These are phyloP conservation scores for Standfussiana lucernea DNA, from an alignment of 2,888 invertebrate genomes.

Conservation along the genomic window DNA sequence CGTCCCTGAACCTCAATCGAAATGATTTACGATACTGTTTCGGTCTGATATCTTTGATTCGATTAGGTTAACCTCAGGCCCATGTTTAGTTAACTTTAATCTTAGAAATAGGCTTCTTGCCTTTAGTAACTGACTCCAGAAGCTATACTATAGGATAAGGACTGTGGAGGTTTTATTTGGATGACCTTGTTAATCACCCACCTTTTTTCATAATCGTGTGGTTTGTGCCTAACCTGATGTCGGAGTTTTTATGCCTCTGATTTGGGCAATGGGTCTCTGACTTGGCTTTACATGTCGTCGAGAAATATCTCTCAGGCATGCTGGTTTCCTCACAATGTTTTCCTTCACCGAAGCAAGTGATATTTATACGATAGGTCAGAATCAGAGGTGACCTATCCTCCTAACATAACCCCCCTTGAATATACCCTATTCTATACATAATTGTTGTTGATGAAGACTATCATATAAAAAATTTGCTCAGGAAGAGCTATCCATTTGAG, in stretches of 20 bases:
- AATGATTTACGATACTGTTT: conserved; percentile 47
- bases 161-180: neutral
- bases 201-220: too few species aligned
- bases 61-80: conserved; percentile 20
- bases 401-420: too few species aligned
- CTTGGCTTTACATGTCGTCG: too few species aligned
- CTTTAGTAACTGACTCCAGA: neutral
- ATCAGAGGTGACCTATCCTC: too few species aligned
- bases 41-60: conserved; percentile 28
- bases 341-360: too few species aligned
- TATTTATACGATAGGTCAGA: too few species aligned
- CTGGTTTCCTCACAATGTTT: too few species aligned
- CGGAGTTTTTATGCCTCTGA: too few species aligned
- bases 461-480: neutral
- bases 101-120: conserved; percentile 6
- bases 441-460: neutral
- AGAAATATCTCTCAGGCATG: too few species aligned
- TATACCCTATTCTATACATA: neutral
- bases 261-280: too few species aligned
- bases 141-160: neutral
- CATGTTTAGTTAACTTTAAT: conserved; percentile 11
- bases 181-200: neutral
- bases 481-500: neutral
- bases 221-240: too few species aligned
- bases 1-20: conserved; percentile 40